Evolutionary conservation across 2,113 vertebrate species (phyloP).

Genomic region (Cyphomyrus discorhynchus): DNA sequence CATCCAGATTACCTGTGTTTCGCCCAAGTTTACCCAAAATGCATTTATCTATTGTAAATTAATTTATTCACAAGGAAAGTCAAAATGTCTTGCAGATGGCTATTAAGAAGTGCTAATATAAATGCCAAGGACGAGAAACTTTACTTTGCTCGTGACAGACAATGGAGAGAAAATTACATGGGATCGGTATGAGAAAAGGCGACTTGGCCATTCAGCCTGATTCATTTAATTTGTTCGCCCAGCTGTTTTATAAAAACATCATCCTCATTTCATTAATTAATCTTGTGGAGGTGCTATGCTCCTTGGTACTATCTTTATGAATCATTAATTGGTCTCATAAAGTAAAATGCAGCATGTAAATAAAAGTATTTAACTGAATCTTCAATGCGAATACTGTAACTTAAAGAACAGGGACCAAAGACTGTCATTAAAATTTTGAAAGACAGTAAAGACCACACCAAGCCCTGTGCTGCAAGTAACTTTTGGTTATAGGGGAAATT

Average conservation of each 20-base stretch:
- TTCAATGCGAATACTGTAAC: background rate
- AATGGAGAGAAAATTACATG: background rate
- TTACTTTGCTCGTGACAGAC: background rate
- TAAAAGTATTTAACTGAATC: background rate
- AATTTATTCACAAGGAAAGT: background rate
- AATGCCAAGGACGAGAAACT: background rate
- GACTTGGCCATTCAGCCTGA: background rate
- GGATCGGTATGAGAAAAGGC: background rate
- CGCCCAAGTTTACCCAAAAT: background rate
- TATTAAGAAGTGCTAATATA: background rate
- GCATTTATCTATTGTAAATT: background rate
- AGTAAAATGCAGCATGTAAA: background rate
- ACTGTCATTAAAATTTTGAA: background rate
- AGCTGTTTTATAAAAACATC: background rate
- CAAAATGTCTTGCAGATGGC: background rate
- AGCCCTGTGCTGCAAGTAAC: background rate
- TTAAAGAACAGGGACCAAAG: background rate
- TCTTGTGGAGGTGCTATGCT: background rate
- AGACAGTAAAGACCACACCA: background rate
- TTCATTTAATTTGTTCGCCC: background rate
- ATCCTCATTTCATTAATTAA: background rate
- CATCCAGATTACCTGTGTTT: background rate
- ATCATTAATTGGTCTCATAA: background rate
- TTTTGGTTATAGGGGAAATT: background rate
- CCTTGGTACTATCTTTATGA: background rate